A percentile compares a stretch with the other conserved stretches of the same genome.
These are phyloP conservation scores for Ganaspis sp. DNA, from an alignment of 1,140 invertebrate genomes.

Conservation along the genomic window DNA sequence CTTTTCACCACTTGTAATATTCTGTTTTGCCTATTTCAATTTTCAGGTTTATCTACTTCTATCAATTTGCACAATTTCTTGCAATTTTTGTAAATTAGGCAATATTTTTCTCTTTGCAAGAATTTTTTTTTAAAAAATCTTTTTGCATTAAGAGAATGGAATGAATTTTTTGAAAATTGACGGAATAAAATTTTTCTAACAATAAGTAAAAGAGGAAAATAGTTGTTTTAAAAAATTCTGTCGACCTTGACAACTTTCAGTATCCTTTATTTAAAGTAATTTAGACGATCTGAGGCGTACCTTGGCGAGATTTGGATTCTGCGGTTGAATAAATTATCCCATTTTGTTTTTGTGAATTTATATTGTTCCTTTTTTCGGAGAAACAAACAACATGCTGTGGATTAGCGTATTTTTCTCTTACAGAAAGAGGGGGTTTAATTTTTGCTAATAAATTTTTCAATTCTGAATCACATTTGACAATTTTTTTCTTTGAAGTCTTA, in stretches of 20 bases:
- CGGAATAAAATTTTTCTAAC: not conserved
- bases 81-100: no score
- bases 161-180: no score
- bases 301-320: not conserved
- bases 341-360: not conserved
- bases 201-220: not conserved
- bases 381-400: constrained; percentile 48
- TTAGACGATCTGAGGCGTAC: not conserved
- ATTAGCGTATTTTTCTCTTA: constrained; percentile 50
- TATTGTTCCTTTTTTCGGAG: constrained; percentile 6
- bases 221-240: not conserved
- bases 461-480: constrained; percentile 25
- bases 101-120: no score
- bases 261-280: constrained; percentile 9
- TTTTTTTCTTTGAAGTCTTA: constrained; percentile 38
- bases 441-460: constrained; percentile 42
- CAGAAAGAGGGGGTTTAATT: constrained; percentile 56
- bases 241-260: not conserved
- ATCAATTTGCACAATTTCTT: no score
- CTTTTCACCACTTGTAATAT: no score
- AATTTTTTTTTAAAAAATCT: no score
- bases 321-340: not conserved
- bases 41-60: no score
- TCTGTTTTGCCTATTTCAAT: no score
- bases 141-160: no score